Percentiles rank a stretch among this genome's conserved stretches.
These are phyloP conservation scores for Vulpes vulpes DNA, from an alignment of 2,113 vertebrate species.

Conservation along the genomic window DNA sequence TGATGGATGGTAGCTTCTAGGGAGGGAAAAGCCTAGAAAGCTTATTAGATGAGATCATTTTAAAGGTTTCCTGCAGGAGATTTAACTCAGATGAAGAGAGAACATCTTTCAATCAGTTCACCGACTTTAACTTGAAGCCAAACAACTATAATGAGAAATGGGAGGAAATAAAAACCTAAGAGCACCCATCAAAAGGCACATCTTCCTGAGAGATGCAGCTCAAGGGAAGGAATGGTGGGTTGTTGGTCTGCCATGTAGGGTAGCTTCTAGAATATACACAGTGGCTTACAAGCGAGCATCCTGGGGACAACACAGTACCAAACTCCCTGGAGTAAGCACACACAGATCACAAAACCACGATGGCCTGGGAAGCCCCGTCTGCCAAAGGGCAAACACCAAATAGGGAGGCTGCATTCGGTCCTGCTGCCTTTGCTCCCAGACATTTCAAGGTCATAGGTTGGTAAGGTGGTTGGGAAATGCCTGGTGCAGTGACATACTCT, in stretches of 20 bases:
- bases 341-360: neutral
- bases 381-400: neutral
- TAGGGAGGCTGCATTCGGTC: neutral
- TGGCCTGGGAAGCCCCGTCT: neutral
- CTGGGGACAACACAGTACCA: neutral
- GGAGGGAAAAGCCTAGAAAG: neutral
- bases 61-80: slow-evolving; percentile 18
- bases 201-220: neutral
- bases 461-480: neutral
- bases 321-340: neutral
- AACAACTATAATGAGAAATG: neutral
- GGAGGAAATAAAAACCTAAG: neutral
- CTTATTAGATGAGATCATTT: neutral
- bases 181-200: neutral
- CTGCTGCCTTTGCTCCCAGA: neutral
- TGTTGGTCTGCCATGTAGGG: neutral
- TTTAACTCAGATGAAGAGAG: neutral
- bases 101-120: slow-evolving; percentile 1
- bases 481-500: neutral
- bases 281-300: neutral
- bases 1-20: neutral
- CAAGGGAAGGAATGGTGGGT: neutral
- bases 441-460: neutral
- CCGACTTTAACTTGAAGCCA: slow-evolving; percentile 17
- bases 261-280: neutral